phyloP scores from a whole-genome alignment of 2,113 vertebrate species.

The Corythoichthys haematopterus region DNA sequence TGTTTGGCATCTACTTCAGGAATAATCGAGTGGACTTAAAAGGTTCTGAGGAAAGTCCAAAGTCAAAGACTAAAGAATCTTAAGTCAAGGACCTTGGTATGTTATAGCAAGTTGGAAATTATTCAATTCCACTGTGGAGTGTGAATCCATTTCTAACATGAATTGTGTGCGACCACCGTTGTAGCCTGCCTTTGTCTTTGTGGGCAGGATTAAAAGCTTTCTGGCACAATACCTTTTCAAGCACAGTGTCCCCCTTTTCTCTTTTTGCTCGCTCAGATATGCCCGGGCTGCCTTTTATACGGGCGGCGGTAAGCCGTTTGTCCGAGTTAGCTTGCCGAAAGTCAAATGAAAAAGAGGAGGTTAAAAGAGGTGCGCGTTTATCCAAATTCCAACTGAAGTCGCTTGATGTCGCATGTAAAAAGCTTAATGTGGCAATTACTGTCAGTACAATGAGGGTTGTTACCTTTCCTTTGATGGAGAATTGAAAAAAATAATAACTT shows the following conservation, averaged over 20 bases:
- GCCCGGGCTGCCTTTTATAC: neutral
- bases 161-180: neutral
- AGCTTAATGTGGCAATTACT: constrained; percentile 26
- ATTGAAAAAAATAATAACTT: constrained; percentile 39
- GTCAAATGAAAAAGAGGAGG: neutral
- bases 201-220: neutral
- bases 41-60: neutral
- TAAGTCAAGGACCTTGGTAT: neutral
- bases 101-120: too few relatives aligned
- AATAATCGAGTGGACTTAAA: neutral
- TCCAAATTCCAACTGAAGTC: constrained; percentile 15
- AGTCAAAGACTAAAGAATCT: neutral
- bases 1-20: neutral
- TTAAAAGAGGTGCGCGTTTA: neutral
- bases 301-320: neutral
- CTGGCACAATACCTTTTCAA: neutral
- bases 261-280: neutral
- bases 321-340: neutral
- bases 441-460: constrained; percentile 31
- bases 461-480: constrained; percentile 28
- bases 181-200: constrained; percentile 1
- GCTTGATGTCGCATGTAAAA: constrained; percentile 13
- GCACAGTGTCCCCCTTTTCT: neutral
- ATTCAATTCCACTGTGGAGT: neutral
- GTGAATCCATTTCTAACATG: neutral